Base-by-base conservation (phyloP, 2,113 vertebrate genomes). In the Junco hyemalis region DNA sequence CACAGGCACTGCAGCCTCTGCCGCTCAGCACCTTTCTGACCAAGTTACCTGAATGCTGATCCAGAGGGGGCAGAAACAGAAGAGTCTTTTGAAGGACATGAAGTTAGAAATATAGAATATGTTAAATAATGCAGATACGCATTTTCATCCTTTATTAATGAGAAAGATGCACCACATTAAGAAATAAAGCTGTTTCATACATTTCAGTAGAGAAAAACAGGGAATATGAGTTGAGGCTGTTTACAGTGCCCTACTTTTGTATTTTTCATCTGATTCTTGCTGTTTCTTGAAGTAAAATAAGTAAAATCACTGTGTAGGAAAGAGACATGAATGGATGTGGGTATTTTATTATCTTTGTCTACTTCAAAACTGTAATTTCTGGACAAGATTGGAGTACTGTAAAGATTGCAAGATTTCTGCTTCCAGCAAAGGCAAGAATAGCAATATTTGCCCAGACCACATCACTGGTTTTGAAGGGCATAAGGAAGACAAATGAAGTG, bases 121-220 rank as follows among this genome's bases (percentile, higher is more conserved):
- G 14, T 70, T 94, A 91, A 78, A 92, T 86, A 69, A 74, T 79
- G 73, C 36, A 91, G 40, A 74, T 40, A 29, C 2, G 12, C 25
- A 36, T 78, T 81, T 86, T 82, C 73, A 61, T 95, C n/a, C 85
- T 86, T 95, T 89, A 81, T 89, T 93, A 96, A 86, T 65, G 36
- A 91, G 61, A 50, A 89, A 33, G 54, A 57, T 66, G 35, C 50
- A 45, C 25, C 35, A 45, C 42, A 59, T 84, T 89, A 78, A 91
- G 86, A 45, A 60, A 68, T 81, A 64, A 57, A 81, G 23, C 65
- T 71, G 38, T 44, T 92, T n/a, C 31, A 29, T 84, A 33, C 17
- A 47, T 73, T 88, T 92, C 72, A 42, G 71, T 57, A 66, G 63
- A 45, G 68, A 60, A 84, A 64, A 74, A 57, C 10, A 69, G 45